Conservation (phyloP, 92 coral and sea anemone species). For the Phenganax subtilis region DNA sequence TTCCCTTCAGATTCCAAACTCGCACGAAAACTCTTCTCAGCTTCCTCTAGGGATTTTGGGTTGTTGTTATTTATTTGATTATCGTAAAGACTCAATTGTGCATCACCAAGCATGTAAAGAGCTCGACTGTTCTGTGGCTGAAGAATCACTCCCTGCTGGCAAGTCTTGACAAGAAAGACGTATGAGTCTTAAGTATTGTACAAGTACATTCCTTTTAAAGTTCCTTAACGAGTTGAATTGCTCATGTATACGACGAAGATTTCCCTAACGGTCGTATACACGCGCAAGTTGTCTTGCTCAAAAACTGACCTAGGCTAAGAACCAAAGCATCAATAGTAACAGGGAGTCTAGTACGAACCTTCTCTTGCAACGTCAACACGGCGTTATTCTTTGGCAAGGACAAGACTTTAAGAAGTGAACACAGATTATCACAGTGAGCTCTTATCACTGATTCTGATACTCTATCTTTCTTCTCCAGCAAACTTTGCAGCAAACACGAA, state of each 20-base stretch:
- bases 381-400: slow-evolving; percentile 77
- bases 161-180: slow-evolving; percentile 54
- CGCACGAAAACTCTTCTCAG: slow-evolving; percentile 73
- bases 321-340: too few relatives aligned
- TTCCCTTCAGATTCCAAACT: slow-evolving; percentile 81
- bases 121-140: slow-evolving; percentile 85
- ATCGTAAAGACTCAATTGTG: slow-evolving; percentile 81
- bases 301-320: too few relatives aligned
- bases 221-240: not conserved
- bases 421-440: slow-evolving; percentile 72
- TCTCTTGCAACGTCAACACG: slow-evolving; percentile 76
- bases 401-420: slow-evolving; percentile 71
- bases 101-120: slow-evolving; percentile 78
- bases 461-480: slow-evolving; percentile 32
- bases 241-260: not conserved
- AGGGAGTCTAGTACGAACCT: slow-evolving; percentile 49
- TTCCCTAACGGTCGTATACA: too few relatives aligned
- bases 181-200: not conserved
- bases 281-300: too few relatives aligned
- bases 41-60: slow-evolving; percentile 62
- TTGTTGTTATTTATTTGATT: slow-evolving; percentile 60
- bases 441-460: slow-evolving; percentile 45
- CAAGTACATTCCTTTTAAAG: not conserved
- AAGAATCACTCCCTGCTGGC: slow-evolving; percentile 83
- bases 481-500: slow-evolving; percentile 70